Evolutionary conservation across 2,113 vertebrate genomes (phyloP), one percentile per base, ranked within the genome.

Genomic region (Perca schrenkii): DNA sequence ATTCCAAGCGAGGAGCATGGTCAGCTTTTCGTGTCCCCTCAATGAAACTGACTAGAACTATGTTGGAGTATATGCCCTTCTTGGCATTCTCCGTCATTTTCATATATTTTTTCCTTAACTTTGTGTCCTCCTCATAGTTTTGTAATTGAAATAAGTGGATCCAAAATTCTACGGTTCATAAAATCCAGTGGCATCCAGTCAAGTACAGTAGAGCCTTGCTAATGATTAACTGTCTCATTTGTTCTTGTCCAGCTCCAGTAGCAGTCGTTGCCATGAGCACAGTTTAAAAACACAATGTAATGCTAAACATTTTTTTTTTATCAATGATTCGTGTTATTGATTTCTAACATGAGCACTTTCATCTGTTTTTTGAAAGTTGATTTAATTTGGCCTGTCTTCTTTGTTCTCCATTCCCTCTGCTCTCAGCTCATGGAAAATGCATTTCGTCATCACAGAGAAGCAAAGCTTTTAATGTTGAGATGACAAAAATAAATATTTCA

Each of bases 401-500:
- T 53, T 36, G 12, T 66, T 77, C 25, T 36, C 17, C 2, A 3
- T 74, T 74, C 19, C n/a, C 10, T 77, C 76, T 62, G 50, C 36
- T 79, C 28, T 56, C 53, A 50, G 61, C 67, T 77, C 58, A 87
- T 60, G 80, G 65, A 83, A 86, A 83, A 83, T n/a, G 3, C 70
- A 17, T 73, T 86, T 75, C 4, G 0, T 3, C 13, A 83, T 79
- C 58, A 69, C 5, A 36, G 43, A 77, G 60, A 83, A 73, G 22
- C 11, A 49, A 65, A 56, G 70, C 43, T 54, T 65, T 63, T 67
- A 47, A 78, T 60, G 65, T 75, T n/a, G 1, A 79, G 25, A 78
- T 68, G 70, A 63, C 61, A 80, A 80, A 11, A 87, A 86, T 74
- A 77, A 75, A 82, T 81, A 79, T 84, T 86, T 73, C 56, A 74